Evolutionary conservation across 1,140 invertebrate genomes (phyloP).

Genomic region (Ericerus pela): DNA sequence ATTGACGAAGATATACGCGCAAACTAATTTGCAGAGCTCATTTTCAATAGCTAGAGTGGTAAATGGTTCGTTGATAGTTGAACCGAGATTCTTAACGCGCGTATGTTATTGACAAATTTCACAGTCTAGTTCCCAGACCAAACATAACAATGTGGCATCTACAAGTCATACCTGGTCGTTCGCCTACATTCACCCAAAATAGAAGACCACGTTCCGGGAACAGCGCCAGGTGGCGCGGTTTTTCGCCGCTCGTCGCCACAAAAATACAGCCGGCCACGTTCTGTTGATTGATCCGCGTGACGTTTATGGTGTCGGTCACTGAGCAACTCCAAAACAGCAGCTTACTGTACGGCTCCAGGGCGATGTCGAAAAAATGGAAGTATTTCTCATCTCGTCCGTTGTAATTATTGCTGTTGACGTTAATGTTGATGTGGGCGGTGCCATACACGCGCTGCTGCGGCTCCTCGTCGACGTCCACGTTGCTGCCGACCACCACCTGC

Average conservation of each 20-base stretch:
- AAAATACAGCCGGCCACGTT: slow-evolving; percentile 56
- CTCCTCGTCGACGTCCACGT: slow-evolving; percentile 22
- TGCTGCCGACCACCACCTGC: slow-evolving; percentile 37
- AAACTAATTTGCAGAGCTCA: too few species aligned
- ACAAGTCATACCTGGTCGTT: slow-evolving; percentile 50
- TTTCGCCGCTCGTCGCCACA: slow-evolving; percentile 48
- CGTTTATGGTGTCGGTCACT: slow-evolving; percentile 70
- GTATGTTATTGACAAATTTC: too few species aligned
- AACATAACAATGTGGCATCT: too few species aligned
- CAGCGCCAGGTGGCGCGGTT: slow-evolving; percentile 64
- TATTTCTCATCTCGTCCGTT: slow-evolving; percentile 23
- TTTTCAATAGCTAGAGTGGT: too few species aligned
- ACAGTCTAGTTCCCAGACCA: too few species aligned
- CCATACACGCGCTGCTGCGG: too few species aligned
- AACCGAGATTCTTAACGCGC: too few species aligned
- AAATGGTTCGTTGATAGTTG: too few species aligned
- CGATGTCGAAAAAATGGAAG: slow-evolving; percentile 59
- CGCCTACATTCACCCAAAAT: slow-evolving; percentile 70
- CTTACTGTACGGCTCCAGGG: slow-evolving; percentile 65
- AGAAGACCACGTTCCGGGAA: slow-evolving; percentile 62
- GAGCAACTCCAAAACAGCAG: slow-evolving; percentile 77
- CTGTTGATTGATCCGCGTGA: slow-evolving; percentile 54
- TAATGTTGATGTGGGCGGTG: too few species aligned
- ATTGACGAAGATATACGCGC: too few species aligned
- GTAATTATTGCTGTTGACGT: neutral